Conservation (phyloP, 2,888 invertebrate genomes). For the Perdita meconis region DNA sequence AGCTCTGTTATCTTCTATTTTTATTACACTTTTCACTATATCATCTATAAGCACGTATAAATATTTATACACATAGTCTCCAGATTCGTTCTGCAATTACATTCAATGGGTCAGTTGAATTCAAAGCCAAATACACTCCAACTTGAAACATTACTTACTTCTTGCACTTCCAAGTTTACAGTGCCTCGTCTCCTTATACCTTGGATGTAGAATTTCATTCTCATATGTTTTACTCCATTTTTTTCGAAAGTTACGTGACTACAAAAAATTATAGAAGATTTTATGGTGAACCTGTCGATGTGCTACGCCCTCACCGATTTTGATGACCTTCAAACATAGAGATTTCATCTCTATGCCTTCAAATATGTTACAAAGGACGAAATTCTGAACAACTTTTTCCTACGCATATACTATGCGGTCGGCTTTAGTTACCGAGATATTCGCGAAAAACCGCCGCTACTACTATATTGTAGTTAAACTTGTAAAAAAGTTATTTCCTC, state of each 20-base stretch:
- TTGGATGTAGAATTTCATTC: conserved; percentile 96
- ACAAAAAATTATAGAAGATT: no score
- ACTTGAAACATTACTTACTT: conserved; percentile 86
- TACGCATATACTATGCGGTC: no score
- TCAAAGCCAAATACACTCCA: not conserved
- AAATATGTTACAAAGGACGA: no score
- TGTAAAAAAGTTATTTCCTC: no score
- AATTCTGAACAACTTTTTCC: no score
- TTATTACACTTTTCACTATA: conserved; percentile 90
- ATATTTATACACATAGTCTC: conserved; percentile 92
- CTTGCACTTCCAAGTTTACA: conserved; percentile 93
- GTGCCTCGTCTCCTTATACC: conserved; percentile 92
- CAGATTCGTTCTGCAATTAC: conserved; percentile 89
- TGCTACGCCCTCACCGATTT: no score
- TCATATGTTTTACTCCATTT: conserved; percentile 91
- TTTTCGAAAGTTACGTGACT: conserved; percentile 90
- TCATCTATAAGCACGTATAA: conserved; percentile 93
- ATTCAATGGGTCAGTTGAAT: conserved; percentile 12
- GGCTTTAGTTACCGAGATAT: no score
- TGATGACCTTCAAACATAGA: no score
- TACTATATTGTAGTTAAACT: no score
- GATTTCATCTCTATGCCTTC: no score
- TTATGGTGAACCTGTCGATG: no score
- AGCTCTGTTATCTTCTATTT: conserved; percentile 91
- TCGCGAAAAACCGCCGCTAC: no score